phyloP scores from a whole-genome alignment of 2,888 invertebrate genomes.

The Atethmia centrago region DNA sequence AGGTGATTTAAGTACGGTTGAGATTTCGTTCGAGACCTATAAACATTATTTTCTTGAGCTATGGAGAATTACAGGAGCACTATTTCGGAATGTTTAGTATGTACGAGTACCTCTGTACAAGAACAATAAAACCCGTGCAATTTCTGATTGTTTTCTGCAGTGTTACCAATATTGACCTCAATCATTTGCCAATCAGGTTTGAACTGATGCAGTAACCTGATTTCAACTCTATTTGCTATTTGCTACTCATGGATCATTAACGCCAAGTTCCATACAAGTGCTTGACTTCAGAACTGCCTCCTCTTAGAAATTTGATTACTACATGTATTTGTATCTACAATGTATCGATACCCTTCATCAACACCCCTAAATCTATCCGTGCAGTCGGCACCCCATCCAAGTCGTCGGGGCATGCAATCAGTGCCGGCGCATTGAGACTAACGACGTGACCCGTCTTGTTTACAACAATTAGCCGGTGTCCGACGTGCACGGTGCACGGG shows the following conservation, averaged over 20 bases:
- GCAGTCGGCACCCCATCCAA: constrained; percentile 47
- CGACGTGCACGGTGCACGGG: constrained; percentile 27
- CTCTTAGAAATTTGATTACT: no score
- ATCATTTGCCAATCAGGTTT: not conserved
- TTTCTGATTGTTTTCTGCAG: not conserved
- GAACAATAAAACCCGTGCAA: not conserved
- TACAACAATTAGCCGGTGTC: constrained; percentile 54
- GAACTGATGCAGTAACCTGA: not conserved
- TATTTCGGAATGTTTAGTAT: not conserved
- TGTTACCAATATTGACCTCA: not conserved
- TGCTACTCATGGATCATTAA: not conserved
- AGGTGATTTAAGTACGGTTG: not conserved
- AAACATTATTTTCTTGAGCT: no score
- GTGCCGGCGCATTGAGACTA: constrained; percentile 54
- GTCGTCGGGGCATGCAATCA: constrained; percentile 53
- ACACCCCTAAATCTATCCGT: constrained; percentile 18
- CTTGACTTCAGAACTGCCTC: not conserved
- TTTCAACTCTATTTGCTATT: not conserved
- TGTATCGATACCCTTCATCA: constrained; percentile 8
- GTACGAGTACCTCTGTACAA: not conserved
- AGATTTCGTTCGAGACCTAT: not conserved
- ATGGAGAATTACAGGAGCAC: not conserved
- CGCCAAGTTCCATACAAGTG: not conserved
- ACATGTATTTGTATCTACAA: not conserved
- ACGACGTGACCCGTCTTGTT: constrained; percentile 57